Conservation (phyloP, 2,113 vertebrate genomes). For the Trichechus manatus region DNA sequence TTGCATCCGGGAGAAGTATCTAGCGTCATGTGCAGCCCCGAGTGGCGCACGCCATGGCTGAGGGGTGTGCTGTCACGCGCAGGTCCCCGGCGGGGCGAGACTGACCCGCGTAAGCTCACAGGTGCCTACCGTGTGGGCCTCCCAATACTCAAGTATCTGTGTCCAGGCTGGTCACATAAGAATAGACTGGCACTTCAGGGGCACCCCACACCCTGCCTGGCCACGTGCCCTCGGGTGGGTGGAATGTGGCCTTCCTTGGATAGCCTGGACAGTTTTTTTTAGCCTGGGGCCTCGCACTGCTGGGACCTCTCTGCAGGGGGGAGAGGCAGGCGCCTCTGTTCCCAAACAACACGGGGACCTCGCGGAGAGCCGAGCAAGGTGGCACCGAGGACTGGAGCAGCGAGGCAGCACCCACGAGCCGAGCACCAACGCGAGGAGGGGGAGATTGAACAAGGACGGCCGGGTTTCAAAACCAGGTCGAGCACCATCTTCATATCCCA, state of each 20-base stretch:
- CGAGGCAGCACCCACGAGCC: background rate
- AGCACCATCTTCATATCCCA: background rate
- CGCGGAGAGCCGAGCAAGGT: background rate
- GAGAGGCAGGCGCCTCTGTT: background rate
- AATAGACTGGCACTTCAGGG: background rate
- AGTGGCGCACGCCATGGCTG: too few species aligned
- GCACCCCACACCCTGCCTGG: background rate
- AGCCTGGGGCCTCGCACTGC: too few species aligned
- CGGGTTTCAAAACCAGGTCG: background rate
- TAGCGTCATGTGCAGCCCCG: background rate
- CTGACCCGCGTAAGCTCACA: too few species aligned
- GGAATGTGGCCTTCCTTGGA: too few species aligned
- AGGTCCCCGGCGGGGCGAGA: too few species aligned
- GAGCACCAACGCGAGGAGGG: background rate
- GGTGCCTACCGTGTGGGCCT: too few species aligned
- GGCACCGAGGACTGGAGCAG: background rate
- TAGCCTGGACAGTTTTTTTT: too few species aligned
- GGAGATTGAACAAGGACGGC: background rate
- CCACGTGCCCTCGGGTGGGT: too few species aligned
- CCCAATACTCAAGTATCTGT: background rate
- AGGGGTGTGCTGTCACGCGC: background rate
- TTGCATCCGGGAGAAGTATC: background rate
- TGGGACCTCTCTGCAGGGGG: too few species aligned
- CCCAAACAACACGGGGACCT: background rate
- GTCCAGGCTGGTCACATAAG: background rate